Base-by-base conservation (phyloP, 1,140 invertebrate genomes). In the Hyles euphorbiae region DNA sequence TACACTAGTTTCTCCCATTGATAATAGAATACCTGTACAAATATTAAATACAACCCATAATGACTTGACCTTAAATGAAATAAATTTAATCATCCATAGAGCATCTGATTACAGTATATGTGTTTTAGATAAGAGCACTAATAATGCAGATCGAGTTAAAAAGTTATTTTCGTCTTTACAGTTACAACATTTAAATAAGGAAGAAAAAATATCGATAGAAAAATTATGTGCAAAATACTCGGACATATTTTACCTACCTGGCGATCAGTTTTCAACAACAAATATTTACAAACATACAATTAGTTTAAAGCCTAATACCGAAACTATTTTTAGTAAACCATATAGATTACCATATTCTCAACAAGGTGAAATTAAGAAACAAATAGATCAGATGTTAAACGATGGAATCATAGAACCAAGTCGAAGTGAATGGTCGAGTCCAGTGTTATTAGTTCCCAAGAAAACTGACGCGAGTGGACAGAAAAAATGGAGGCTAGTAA, bases 161-260 rank as follows among this genome's bases (percentile, higher is more conserved):
- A 33, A 33, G 34, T 59, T 66, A 57, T 66, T 62, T 61, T 57
- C 56, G 33, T 6, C 34, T 44, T 34, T 66, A 52, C 53, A 59
- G 11, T 55, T 66, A 34, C 5, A 55, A 44, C 44, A 66, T 58
- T 52, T 59, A 53, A 60, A 56, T 46, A 34, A 57, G 8, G 60
- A 67, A 48, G 57, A 62, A 51, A 49, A 57, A 59, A 54, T 2
- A 51, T 44, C 43, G 34, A 67, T 67, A 10, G 60, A 56, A 49
- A 56, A 58, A 34, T 55, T 66, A 36, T 66, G 64, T 56, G 64
- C 56, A 32, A 66, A 66, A 59, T 66, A 66, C 56, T 48, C 56
- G 1, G 60, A 66, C 59, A 53, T 66, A 34, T 66, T 66, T 56
- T 66, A 61, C 59, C 45, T 61, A 46, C 56, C 53, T 40, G 60